Base-by-base conservation (phyloP, 2,888 invertebrate species). In the Punctoribates punctum region DNA sequence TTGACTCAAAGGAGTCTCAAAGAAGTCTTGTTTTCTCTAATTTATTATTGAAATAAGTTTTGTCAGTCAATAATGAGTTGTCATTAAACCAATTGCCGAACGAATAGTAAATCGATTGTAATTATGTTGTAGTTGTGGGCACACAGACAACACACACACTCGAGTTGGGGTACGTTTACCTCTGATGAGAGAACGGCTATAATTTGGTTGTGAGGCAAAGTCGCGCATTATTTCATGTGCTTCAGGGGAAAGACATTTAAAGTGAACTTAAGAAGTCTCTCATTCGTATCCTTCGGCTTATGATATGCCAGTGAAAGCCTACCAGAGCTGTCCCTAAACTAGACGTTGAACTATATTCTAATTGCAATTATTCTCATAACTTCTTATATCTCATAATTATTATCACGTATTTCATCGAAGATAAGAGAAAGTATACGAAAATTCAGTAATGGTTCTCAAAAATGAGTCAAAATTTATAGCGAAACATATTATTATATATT, bases 281-380 rank as follows among this genome's bases (percentile, higher is more conserved):
- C 62, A 62, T 62, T 23, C 62, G 17, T 25, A 62, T 62, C 51
- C 48, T 25, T 57, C 57, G 25, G 20, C 57, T 25, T 23, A 29
- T 20, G 27, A 25, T 27, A 25, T 62, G 57, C 25, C 29, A 5
- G 1, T 51, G 3, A 51, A 62, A 2, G 62, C 42, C 62, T 51
- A 51, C 51, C 20, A 51, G n/a, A 5, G 20, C 51, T 51, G 51
- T 20, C 51, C 51, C 20, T 20, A 9, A n/a, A 27, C 17, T 62
- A 62, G 62, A 62, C 62, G 17, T 62, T 62, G 62, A 62, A 62
- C 62, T 62, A 62, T 20, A 62, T 62, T 15, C 15, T 62, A 27
- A 29, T 29, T 27, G 62, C 29, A 27, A 25, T 62, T 62, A 62
- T 54, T 54, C 6, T 54, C 25, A 51, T 17, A 51, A 51, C 51